A percentile compares a stretch with the other conserved stretches of the same genome.
These are phyloP conservation scores for Parazoanthus atlanticus DNA, from an alignment of 92 coral and sea anemone species.

Conservation along the genomic window DNA sequence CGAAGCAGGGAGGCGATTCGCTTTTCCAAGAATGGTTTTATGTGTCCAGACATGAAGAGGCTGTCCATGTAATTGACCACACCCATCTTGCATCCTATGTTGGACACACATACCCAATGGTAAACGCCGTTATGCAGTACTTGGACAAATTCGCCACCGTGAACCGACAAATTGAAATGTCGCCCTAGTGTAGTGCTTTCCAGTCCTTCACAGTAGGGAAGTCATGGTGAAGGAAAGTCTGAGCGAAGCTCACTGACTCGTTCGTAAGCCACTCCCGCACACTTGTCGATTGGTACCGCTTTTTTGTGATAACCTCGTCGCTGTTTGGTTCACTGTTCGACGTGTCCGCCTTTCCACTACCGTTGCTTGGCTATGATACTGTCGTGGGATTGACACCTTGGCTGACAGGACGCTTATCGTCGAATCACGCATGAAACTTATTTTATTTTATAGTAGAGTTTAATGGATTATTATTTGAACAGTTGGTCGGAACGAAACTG, in stretches of 20 bases:
- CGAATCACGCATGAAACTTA: too few species aligned
- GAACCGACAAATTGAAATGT: conserved; percentile 35
- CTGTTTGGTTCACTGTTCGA: too few species aligned
- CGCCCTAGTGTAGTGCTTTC: conserved; percentile 33
- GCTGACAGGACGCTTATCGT: too few species aligned
- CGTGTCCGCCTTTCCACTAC: too few species aligned
- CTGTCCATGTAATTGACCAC: conserved; percentile 56
- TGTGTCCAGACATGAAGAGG: conserved; percentile 11
- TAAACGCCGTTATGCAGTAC: conserved; percentile 53
- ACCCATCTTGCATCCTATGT: conserved; percentile 43
- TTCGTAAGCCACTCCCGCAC: conserved; percentile 15
- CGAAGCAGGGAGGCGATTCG: conserved; percentile 52
- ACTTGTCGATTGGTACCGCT: too few species aligned
- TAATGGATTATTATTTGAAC: too few species aligned
- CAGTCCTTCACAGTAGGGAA: conserved; percentile 29
- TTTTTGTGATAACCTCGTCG: too few species aligned
- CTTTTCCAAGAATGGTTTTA: conserved; percentile 32
- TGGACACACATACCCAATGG: conserved; percentile 66
- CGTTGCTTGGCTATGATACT: too few species aligned
- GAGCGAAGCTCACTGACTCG: too few species aligned
- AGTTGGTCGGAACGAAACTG: too few species aligned
- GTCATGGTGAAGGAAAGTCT: background rate
- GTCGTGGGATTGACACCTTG: too few species aligned
- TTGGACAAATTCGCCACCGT: conserved; percentile 57
- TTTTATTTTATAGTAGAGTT: too few species aligned